Conservation (phyloP, 2,113 vertebrate species). For the Mustela nigripes region DNA sequence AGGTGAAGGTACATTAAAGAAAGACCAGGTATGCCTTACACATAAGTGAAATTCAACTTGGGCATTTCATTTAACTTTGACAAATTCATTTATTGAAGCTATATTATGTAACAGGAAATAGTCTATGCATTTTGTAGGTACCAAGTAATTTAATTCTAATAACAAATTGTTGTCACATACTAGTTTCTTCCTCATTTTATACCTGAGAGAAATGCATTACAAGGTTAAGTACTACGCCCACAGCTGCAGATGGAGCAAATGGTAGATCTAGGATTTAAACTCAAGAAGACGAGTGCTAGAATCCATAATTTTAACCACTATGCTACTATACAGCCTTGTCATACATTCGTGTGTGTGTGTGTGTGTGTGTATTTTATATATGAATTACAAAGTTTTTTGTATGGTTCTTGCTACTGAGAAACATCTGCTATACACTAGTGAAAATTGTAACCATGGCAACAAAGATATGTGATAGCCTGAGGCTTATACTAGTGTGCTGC, state of each 20-base stretch:
- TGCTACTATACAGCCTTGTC: not conserved
- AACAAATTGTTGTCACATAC: not conserved
- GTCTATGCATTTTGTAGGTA: not conserved
- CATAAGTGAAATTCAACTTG: not conserved
- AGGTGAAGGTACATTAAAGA: not conserved
- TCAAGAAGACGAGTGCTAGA: not conserved
- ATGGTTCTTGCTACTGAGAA: constrained; percentile 77
- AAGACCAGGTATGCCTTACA: not conserved
- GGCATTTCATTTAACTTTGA: not conserved
- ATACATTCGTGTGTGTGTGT: not conserved
- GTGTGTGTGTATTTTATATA: not conserved
- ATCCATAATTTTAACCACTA: not conserved
- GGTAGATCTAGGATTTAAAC: not conserved
- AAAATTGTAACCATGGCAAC: constrained; percentile 83
- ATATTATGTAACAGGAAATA: not conserved
- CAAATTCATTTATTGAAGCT: not conserved
- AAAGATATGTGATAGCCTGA: constrained; percentile 77
- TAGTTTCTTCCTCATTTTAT: not conserved
- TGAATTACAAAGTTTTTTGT: constrained; percentile 22
- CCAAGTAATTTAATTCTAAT: not conserved
- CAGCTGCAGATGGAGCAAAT: not conserved
- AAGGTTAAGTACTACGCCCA: not conserved
- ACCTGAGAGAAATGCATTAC: not conserved
- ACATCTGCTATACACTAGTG: constrained; percentile 67
- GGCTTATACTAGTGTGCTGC: constrained; percentile 22